phyloP scores from a whole-genome alignment of 92 coral and sea anemone genomes.

The Chrysogorgia sp. region DNA sequence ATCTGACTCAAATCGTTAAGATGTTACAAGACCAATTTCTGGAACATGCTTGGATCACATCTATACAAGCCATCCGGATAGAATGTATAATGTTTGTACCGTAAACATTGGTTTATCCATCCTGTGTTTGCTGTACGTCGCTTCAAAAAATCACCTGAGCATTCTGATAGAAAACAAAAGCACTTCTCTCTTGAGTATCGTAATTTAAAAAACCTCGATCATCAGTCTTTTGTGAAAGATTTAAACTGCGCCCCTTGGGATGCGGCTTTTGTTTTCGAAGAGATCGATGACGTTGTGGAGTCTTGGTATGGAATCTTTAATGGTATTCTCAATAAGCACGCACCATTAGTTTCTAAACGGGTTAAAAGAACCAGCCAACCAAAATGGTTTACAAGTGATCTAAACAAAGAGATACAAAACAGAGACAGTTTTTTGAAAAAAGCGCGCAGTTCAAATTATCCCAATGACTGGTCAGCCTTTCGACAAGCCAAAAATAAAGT shows the following conservation, averaged over 20 bases:
- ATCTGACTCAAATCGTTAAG: neutral
- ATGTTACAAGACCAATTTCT: neutral
- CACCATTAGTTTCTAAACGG: conserved; percentile 7
- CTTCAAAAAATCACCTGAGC: too few relatives aligned
- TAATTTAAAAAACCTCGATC: too few relatives aligned
- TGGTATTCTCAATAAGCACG: conserved; percentile 1
- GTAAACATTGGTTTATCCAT: too few relatives aligned
- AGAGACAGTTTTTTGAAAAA: conserved; percentile 22
- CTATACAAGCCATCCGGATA: too few relatives aligned
- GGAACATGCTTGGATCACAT: too few relatives aligned
- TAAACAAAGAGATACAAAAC: too few relatives aligned
- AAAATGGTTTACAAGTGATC: conserved; percentile 30
- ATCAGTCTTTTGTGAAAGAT: too few relatives aligned
- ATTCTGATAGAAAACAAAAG: too few relatives aligned
- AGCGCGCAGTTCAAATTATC: conserved; percentile 19
- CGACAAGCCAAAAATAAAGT: conserved; percentile 13
- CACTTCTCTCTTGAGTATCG: neutral
- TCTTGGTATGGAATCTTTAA: conserved; percentile 2
- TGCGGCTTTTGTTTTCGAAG: too few relatives aligned
- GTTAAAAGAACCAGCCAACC: conserved; percentile 11
- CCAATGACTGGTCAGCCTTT: conserved; percentile 17
- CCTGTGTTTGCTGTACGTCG: too few relatives aligned
- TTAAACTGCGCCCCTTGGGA: too few relatives aligned
- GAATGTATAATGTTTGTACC: too few relatives aligned
- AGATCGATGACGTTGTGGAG: conserved; percentile 3